phyloP scores from a whole-genome alignment of 2,888 invertebrate genomes.

The Pristionchus arcanus region DNA sequence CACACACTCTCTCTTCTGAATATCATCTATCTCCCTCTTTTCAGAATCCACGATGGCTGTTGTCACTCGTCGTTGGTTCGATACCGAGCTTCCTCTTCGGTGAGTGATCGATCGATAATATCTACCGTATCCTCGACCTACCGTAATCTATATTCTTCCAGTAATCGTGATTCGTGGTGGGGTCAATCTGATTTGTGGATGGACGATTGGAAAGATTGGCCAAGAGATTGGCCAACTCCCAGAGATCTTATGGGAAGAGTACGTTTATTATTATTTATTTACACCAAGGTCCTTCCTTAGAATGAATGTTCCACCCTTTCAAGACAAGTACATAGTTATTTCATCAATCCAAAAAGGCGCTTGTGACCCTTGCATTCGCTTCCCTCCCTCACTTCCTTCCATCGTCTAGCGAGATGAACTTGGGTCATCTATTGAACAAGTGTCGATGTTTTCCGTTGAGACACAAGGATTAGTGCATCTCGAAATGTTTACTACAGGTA shows the following conservation, averaged over 20 bases:
- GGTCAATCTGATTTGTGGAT: slow-evolving; percentile 66
- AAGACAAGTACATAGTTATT: no score
- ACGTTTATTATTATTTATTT: slow-evolving; percentile 54
- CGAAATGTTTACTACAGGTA: background rate
- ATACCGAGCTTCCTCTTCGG: slow-evolving; percentile 49
- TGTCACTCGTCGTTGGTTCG: slow-evolving; percentile 51
- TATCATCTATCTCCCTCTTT: slow-evolving; percentile 33
- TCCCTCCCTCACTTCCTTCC: background rate
- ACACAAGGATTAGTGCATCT: background rate
- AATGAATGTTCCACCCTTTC: no score
- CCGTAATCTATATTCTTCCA: slow-evolving; percentile 9
- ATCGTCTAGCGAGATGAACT: background rate
- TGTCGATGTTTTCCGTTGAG: background rate
- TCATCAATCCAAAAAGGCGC: no score
- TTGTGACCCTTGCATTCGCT: no score
- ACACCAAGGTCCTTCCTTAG: background rate
- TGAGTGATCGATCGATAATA: background rate
- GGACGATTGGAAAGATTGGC: slow-evolving; percentile 74
- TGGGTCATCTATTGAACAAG: background rate
- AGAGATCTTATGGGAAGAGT: slow-evolving; percentile 73
- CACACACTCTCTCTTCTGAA: slow-evolving; percentile 47
- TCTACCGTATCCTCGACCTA: slow-evolving; percentile 1
- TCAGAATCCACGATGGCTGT: slow-evolving; percentile 53
- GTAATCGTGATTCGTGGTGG: slow-evolving; percentile 64
- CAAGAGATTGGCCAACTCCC: slow-evolving; percentile 76